phyloP scores from a whole-genome alignment of 2,797 vertebrate species.

The Atherinosoma microstoma region DNA sequence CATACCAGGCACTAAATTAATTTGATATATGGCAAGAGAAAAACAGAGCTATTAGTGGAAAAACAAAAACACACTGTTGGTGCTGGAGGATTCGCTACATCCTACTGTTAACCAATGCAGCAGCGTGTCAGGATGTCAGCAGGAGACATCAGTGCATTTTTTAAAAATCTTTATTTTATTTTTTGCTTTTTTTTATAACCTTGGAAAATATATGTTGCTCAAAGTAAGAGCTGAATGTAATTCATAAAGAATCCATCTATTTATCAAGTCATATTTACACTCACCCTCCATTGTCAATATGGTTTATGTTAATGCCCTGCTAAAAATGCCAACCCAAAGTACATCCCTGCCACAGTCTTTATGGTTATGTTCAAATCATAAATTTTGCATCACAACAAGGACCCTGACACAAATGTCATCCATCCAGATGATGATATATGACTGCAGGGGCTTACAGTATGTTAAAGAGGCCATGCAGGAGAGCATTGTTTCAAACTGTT shows the following conservation, averaged over 20 bases:
- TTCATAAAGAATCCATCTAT: conserved; percentile 22
- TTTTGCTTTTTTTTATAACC: conserved; percentile 17
- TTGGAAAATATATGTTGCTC: conserved; percentile 24
- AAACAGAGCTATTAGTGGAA: conserved; percentile 62
- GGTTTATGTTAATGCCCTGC: conserved; percentile 32
- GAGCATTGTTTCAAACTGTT: conserved; percentile 1
- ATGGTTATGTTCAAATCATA: conserved; percentile 48
- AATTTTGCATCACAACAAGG: conserved; percentile 50
- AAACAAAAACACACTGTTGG: conserved; percentile 61
- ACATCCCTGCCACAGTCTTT: conserved; percentile 10
- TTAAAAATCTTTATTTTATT: background rate
- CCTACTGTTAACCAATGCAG: conserved; percentile 19
- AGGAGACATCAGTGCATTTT: conserved; percentile 4
- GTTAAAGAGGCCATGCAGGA: conserved; percentile 10
- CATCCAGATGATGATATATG: conserved; percentile 45
- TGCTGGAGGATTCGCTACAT: conserved; percentile 17
- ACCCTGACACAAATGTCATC: conserved; percentile 36
- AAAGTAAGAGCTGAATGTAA: conserved; percentile 19
- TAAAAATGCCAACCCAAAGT: conserved; percentile 21
- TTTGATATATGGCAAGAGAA: conserved; percentile 66
- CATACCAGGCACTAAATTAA: conserved; percentile 71
- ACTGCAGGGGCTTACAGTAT: conserved; percentile 21
- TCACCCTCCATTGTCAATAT: background rate
- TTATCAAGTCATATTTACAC: conserved; percentile 36
- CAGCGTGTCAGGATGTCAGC: conserved; percentile 30